Conservation (phyloP, 2,888 invertebrate genomes). For the Sinhomidia bicolor region DNA sequence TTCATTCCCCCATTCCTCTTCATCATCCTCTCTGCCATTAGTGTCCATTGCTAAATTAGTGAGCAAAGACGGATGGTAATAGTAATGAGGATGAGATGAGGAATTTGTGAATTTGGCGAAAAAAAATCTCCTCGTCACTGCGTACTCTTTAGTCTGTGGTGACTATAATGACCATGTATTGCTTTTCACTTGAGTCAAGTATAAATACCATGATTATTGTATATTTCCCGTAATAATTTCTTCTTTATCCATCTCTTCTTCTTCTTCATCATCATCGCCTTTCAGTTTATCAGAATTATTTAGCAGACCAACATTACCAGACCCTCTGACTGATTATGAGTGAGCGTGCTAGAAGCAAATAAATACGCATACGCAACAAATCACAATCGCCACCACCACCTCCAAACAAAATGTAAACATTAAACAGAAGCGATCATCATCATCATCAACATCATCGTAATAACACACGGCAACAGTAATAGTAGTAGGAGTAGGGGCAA, state of each 20-base stretch:
- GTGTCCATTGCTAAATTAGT: slow-evolving; percentile 51
- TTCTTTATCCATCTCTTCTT: slow-evolving; percentile 24
- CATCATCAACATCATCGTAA: background rate
- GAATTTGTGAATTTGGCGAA: slow-evolving; percentile 30
- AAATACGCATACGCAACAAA: slow-evolving; percentile 38
- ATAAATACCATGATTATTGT: background rate
- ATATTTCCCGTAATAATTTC: slow-evolving; percentile 24
- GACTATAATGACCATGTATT: background rate
- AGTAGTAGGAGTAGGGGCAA: background rate
- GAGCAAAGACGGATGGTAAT: slow-evolving; percentile 10
- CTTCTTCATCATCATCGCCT: background rate
- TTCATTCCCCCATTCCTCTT: slow-evolving; percentile 16
- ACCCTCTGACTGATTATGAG: no score
- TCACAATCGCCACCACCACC: slow-evolving; percentile 15
- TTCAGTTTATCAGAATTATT: slow-evolving; percentile 18
- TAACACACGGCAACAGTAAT: background rate
- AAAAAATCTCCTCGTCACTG: background rate
- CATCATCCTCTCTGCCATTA: slow-evolving; percentile 38
- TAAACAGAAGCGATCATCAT: slow-evolving; percentile 52
- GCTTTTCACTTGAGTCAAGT: background rate
- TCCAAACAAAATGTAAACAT: background rate
- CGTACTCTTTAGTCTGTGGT: background rate
- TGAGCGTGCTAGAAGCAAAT: slow-evolving; percentile 19
- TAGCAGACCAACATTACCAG: background rate
- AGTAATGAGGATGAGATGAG: slow-evolving; percentile 1